Percentiles rank a stretch among this genome's conserved stretches.
These are phyloP conservation scores for Psix sp. DNA, from an alignment of 1,140 invertebrate genomes.

Conservation along the genomic window DNA sequence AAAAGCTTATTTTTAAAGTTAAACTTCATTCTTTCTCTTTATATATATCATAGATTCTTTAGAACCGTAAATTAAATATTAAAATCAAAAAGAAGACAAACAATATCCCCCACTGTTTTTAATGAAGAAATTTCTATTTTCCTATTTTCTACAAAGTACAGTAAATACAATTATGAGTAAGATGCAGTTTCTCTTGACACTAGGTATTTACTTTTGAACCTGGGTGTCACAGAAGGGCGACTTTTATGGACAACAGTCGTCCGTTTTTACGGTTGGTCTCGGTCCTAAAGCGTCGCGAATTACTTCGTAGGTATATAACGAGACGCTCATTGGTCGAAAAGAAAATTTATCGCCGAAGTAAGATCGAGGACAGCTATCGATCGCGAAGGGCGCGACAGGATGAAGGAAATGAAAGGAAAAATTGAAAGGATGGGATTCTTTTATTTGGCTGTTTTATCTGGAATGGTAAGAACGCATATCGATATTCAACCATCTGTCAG, in stretches of 20 bases:
- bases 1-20: too few relatives aligned
- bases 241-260: slow-evolving; percentile 68
- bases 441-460: slow-evolving; percentile 43
- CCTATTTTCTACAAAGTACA: too few relatives aligned
- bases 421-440: slow-evolving; percentile 2
- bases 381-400: slow-evolving; percentile 53
- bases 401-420: slow-evolving; percentile 23
- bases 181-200: slow-evolving; percentile 12
- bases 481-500: slow-evolving; percentile 35
- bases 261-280: slow-evolving; percentile 66
- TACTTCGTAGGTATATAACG: slow-evolving; percentile 61
- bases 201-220: slow-evolving; percentile 44
- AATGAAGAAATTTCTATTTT: too few relatives aligned
- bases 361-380: slow-evolving; percentile 64
- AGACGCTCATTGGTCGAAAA: slow-evolving; percentile 53
- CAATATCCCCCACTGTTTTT: too few relatives aligned
- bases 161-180: slow-evolving; percentile 13
- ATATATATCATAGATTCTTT: too few relatives aligned
- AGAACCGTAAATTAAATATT: too few relatives aligned
- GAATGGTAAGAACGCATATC: slow-evolving; percentile 31
- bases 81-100: too few relatives aligned
- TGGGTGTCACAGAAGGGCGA: slow-evolving; percentile 22
- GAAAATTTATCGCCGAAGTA: slow-evolving; percentile 61
- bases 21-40: too few relatives aligned
- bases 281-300: slow-evolving; percentile 70